Conservation (phyloP, 2,888 invertebrate genomes). For the Ophioninae sp. region DNA sequence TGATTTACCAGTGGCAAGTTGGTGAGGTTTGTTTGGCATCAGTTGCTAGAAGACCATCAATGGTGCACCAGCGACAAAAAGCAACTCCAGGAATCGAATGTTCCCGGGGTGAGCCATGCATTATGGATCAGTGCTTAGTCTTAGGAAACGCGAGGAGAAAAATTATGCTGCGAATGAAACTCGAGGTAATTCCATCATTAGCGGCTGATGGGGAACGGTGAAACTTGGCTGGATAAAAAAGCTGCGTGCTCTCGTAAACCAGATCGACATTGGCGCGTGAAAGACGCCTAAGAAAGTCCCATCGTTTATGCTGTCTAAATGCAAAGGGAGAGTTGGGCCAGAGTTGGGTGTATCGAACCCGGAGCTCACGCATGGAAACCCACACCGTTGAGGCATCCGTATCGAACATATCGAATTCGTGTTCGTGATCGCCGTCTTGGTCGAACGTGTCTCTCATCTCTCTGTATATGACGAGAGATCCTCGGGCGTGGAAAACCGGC, state of each 20-base stretch:
- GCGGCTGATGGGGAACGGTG: conserved; percentile 35
- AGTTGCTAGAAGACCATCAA: neutral
- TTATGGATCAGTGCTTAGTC: conserved; percentile 24
- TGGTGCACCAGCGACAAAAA: no score
- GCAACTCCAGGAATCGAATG: neutral
- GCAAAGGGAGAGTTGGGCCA: conserved; percentile 54
- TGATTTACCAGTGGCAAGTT: no score
- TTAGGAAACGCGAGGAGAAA: conserved; percentile 24
- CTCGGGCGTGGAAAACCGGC: conserved; percentile 63
- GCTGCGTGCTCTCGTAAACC: conserved; percentile 38
- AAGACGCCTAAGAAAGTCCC: conserved; percentile 53
- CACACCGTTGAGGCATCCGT: conserved; percentile 19
- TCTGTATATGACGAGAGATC: conserved; percentile 45
- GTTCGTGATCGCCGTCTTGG: conserved; percentile 27
- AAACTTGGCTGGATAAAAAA: conserved; percentile 53
- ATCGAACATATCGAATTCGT: conserved; percentile 60
- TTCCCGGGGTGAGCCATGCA: neutral
- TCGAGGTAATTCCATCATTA: conserved; percentile 61
- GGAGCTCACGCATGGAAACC: conserved; percentile 42
- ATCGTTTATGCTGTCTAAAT: conserved; percentile 39
- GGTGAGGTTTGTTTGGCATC: neutral
- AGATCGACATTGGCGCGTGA: conserved; percentile 41
- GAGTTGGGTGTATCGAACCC: conserved; percentile 59
- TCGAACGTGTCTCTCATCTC: conserved; percentile 2
- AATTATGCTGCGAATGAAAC: conserved; percentile 27